Evolutionary conservation across 2,113 vertebrate genomes (phyloP).

Genomic region (Melierax canorus): DNA sequence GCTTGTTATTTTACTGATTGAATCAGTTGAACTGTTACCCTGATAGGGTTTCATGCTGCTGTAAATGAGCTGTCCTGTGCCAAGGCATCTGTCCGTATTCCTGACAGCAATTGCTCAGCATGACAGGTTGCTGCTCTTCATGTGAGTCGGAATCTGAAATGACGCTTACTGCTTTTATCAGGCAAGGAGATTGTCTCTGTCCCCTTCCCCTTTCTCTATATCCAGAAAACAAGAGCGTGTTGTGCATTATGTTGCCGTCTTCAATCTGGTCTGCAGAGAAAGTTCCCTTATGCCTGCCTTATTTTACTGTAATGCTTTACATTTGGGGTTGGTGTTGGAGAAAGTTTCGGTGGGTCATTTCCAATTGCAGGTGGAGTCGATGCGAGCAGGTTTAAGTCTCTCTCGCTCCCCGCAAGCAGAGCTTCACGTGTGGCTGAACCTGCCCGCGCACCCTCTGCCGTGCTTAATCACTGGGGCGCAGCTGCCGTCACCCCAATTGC

Average conservation of each 20-base stretch:
- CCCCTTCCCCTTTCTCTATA: background rate
- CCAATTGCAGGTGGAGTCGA: background rate
- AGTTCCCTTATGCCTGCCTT: background rate
- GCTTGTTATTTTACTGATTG: background rate
- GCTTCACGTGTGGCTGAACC: background rate
- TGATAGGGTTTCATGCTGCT: background rate
- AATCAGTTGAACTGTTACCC: background rate
- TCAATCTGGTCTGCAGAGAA: background rate
- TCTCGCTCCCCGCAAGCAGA: accelerated
- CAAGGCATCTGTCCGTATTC: background rate
- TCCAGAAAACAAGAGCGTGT: background rate
- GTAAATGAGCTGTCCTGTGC: background rate
- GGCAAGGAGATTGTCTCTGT: background rate
- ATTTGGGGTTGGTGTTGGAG: background rate
- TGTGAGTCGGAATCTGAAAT: background rate
- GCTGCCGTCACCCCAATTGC: accelerated
- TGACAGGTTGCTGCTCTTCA: background rate
- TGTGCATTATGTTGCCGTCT: accelerated
- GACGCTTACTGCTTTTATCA: background rate
- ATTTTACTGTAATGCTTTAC: background rate
- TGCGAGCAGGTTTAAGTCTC: background rate
- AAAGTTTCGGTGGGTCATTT: background rate
- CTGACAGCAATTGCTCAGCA: background rate
- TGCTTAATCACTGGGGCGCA: accelerated
- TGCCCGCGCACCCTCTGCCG: background rate